Evolutionary conservation across 2,797 vertebrate genomes (phyloP).

Genomic region (Prionace glauca): DNA sequence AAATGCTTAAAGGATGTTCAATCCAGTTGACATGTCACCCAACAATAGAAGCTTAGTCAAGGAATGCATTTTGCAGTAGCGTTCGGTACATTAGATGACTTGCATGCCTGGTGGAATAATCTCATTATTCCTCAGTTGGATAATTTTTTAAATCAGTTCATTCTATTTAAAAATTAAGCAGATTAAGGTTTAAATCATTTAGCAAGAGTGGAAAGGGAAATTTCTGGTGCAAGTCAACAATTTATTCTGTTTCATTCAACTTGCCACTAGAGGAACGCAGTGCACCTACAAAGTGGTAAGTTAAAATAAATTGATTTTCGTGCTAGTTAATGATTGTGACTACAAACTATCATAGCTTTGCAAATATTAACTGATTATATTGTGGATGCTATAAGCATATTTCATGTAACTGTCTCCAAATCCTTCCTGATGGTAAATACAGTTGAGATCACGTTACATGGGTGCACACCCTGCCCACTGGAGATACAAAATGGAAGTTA

Average conservation of each 20-base stretch:
- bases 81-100: not conserved
- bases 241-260: not conserved
- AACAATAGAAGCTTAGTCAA: not conserved
- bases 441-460: not conserved
- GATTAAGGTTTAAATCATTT: not conserved
- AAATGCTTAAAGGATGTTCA: not conserved
- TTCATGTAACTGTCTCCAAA: not conserved
- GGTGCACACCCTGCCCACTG: not conserved
- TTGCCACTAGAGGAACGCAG: not conserved
- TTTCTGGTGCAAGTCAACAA: not conserved
- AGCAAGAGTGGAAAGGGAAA: not conserved
- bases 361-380: not conserved
- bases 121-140: not conserved
- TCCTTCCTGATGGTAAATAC: not conserved
- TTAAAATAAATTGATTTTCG: not conserved
- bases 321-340: slow-evolving; percentile 2
- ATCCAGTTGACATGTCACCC: not conserved
- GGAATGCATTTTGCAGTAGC: not conserved
- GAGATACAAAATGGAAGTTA: not conserved
- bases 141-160: not conserved
- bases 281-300: not conserved
- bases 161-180: not conserved
- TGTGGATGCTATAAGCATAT: not conserved
- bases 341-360: not conserved
- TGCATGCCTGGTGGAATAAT: not conserved